These are phyloP conservation scores for Synanthedon vespiformis DNA, from an alignment of 2,888 invertebrate genomes.

Conservation along the genomic window DNA sequence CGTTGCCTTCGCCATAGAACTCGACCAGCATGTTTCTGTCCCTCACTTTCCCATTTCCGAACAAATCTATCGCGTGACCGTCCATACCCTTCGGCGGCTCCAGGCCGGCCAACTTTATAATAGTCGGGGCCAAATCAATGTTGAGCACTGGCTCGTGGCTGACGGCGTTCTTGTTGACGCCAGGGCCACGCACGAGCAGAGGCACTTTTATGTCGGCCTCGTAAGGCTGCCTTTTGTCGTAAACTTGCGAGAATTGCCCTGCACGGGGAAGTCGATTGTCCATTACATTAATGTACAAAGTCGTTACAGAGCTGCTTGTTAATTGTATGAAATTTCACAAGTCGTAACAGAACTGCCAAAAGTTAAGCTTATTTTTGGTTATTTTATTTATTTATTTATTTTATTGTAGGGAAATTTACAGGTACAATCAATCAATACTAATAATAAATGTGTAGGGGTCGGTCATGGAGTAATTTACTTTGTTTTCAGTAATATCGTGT, in stretches of 20 bases:
- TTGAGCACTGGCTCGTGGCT: slow-evolving; percentile 74
- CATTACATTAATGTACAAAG: too few species aligned
- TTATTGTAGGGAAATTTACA: too few species aligned
- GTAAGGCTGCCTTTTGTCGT: slow-evolving; percentile 92
- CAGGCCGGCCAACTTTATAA: slow-evolving; percentile 78
- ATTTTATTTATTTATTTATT: too few species aligned
- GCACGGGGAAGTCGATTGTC: slow-evolving; percentile 1
- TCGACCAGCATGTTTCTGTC: slow-evolving; percentile 78
- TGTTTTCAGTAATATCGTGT: too few species aligned
- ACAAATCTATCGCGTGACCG: slow-evolving; percentile 46
- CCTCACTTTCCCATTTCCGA: slow-evolving; percentile 10
- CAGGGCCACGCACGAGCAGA: slow-evolving; percentile 82
- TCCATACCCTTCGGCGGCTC: slow-evolving; percentile 69
- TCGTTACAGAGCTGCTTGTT: too few species aligned
- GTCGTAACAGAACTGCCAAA: too few species aligned
- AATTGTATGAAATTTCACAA: too few species aligned
- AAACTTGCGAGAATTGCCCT: slow-evolving; percentile 90
- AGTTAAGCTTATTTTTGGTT: too few species aligned
- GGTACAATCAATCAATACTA: too few species aligned
- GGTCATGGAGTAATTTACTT: too few species aligned
- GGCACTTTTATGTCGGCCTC: slow-evolving; percentile 91
- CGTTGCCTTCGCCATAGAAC: slow-evolving; percentile 82
- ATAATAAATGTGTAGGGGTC: too few species aligned
- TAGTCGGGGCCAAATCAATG: slow-evolving; percentile 88
- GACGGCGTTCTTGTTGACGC: slow-evolving; percentile 56